These are phyloP conservation scores for Ectemnius lituratus DNA, from an alignment of 2,888 invertebrate genomes.

Conservation along the genomic window DNA sequence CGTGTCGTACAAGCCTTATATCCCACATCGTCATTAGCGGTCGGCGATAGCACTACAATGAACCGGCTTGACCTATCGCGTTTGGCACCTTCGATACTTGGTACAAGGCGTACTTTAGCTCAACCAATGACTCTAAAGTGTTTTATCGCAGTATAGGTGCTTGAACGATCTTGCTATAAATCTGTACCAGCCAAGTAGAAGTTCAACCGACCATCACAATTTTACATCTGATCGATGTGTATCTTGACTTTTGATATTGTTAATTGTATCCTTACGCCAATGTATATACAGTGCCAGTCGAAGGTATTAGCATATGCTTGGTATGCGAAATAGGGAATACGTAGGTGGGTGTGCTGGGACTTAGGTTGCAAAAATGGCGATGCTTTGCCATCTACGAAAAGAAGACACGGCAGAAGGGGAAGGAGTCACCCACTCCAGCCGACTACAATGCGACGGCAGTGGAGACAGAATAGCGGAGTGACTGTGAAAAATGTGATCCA, in stretches of 20 bases:
- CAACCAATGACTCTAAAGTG: not conserved
- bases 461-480: not conserved
- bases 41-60: no score
- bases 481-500: not conserved
- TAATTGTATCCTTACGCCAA: constrained; percentile 49
- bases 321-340: constrained; percentile 39
- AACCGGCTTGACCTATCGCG: no score
- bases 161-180: not conserved
- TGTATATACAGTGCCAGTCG: constrained; percentile 20
- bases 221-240: not conserved
- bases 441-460: no score
- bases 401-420: not conserved
- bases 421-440: not conserved
- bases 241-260: constrained; percentile 7
- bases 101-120: no score
- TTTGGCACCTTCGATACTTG: no score
- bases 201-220: no score
- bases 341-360: constrained; percentile 39
- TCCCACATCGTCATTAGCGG: no score
- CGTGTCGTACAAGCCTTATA: no score
- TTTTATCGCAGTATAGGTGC: not conserved
- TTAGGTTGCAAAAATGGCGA: constrained; percentile 36
- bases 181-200: not conserved
- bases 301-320: constrained; percentile 46
- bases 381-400: constrained; percentile 15